phyloP scores from a whole-genome alignment of 2,113 vertebrate genomes.

The Triplophysa tibetana region DNA sequence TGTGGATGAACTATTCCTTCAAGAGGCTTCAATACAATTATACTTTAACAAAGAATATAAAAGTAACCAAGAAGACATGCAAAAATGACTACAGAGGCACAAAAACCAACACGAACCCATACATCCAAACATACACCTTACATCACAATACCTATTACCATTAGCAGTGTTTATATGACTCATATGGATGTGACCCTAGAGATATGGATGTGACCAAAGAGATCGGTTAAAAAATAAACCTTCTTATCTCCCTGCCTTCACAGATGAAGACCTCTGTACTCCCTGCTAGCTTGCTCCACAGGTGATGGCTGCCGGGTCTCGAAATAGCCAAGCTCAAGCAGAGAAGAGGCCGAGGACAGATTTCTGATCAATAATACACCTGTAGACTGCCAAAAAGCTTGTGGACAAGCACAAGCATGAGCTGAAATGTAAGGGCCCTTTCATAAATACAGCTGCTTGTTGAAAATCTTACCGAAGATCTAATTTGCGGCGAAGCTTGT shows the following conservation, averaged over 20 bases:
- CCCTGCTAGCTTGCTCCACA: constrained; percentile 25
- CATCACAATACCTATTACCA: constrained; percentile 1
- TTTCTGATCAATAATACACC: constrained; percentile 39
- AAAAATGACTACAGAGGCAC: neutral
- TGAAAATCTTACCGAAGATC: constrained; percentile 3
- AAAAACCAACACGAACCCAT: constrained; percentile 1
- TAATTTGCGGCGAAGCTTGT: constrained; percentile 7
- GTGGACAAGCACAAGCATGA: constrained; percentile 5
- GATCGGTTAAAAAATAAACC: constrained; percentile 27
- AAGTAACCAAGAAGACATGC: neutral
- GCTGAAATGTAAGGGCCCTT: neutral
- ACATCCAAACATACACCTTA: constrained; percentile 40
- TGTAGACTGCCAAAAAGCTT: constrained; percentile 29
- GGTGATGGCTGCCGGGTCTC: constrained; percentile 32
- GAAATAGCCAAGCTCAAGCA: constrained; percentile 44
- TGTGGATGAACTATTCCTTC: too few species aligned
- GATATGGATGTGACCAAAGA: constrained; percentile 12
- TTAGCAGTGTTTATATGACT: constrained; percentile 34
- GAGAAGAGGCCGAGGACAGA: neutral
- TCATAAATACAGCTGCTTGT: constrained; percentile 11
- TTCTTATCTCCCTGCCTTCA: constrained; percentile 10
- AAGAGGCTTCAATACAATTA: too few species aligned
- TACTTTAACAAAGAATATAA: too few species aligned
- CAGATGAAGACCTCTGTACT: constrained; percentile 33
- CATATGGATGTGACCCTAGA: too few species aligned